Evolutionary conservation across 2,113 vertebrate species (phyloP).

Genomic region (Bagarius yarrelli): DNA sequence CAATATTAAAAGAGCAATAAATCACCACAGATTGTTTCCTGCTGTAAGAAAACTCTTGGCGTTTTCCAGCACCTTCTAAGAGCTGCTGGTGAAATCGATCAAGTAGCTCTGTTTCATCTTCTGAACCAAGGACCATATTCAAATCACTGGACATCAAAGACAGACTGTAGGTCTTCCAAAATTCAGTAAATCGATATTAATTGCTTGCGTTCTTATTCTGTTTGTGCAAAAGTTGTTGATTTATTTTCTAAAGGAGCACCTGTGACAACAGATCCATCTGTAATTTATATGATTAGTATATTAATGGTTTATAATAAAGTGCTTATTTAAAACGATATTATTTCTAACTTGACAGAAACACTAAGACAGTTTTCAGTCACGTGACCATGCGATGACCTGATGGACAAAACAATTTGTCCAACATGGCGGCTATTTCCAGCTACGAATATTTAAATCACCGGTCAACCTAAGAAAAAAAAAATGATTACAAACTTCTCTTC

Average conservation of each 20-base stretch:
- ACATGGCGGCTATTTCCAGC: too few species aligned
- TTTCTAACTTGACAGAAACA: neutral
- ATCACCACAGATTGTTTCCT: conserved; percentile 46
- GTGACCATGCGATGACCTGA: too few species aligned
- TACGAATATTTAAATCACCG: too few species aligned
- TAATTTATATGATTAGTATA: neutral
- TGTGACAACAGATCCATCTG: neutral
- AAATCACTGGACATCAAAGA: conserved; percentile 7
- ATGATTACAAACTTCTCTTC: too few species aligned
- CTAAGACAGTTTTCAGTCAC: too few species aligned
- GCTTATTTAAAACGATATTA: neutral
- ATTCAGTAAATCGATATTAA: neutral
- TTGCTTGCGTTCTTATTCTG: neutral
- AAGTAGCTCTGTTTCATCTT: conserved; percentile 23
- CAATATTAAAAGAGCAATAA: conserved; percentile 57
- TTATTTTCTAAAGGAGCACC: neutral
- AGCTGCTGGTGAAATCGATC: conserved; percentile 31
- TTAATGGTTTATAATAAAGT: neutral
- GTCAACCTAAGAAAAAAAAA: too few species aligned
- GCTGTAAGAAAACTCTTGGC: conserved; percentile 25
- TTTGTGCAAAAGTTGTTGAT: neutral
- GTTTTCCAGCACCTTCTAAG: conserved; percentile 33
- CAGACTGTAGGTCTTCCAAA: neutral
- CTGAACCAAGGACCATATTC: conserved; percentile 12
- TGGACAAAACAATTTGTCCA: too few species aligned